Base-by-base conservation (phyloP, 2,888 invertebrate genomes). In the Plebejus melissa region DNA sequence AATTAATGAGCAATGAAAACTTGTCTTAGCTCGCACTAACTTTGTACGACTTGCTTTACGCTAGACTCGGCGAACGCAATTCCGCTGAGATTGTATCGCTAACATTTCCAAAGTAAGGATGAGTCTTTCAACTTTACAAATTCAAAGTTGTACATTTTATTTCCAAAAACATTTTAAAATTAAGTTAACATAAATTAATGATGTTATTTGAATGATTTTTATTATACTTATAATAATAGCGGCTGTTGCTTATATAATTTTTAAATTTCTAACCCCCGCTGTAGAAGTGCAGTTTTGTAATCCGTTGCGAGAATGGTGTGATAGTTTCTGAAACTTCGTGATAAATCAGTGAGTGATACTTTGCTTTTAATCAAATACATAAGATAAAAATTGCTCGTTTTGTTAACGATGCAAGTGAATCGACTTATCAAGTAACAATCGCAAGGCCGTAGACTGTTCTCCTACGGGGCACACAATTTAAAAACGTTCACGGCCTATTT, bases 11-110 rank as follows among this genome's bases (percentile, higher is more conserved):
- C 72, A 72, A 72, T 72, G 54, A 72, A 50, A 72, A 72, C 50
- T 50, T 72, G 72, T 72, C 50, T 72, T 50, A 72, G 50, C 32
- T 72, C 50, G 32, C 32, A 72, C 72, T 50, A 72, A 72, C 72
- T 72, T 72, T 72, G 72, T 72, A 72, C 72, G 72, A 72, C 46
- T 72, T 72, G 72, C 72, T 72, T 72, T 54, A 54, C 46, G 71
- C 72, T 72, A 50, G 72, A 32, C 72, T 50, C 50, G 28, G 32
- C 2, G 50, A 54, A 72, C 22, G 72, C 72, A 72, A 50, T 54
- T 72, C 32, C 71, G 71, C 41, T 71, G 71, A 71, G 71, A 71
- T 71, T 71, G 71, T 71, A 71, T 71, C 46, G 28, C 65, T 32
- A 65, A 32, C 32, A 65, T 65, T 65, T 36, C 65, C 1, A 36